Evolutionary conservation across 1,140 invertebrate genomes (phyloP).

Genomic region (Andrena cerasifolii): DNA sequence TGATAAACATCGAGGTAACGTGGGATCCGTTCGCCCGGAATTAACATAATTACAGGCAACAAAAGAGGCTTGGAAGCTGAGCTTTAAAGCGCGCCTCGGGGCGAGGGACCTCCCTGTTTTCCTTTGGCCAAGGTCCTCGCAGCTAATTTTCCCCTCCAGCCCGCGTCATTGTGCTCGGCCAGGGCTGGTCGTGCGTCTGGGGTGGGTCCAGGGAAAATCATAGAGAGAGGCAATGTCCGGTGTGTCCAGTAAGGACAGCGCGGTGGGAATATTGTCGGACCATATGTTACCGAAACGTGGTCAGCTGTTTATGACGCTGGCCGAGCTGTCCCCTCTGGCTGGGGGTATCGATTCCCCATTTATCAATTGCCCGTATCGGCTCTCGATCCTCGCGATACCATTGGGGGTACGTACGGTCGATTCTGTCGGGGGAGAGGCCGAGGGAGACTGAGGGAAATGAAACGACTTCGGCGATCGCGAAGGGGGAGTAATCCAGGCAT

Average conservation of each 20-base stretch:
- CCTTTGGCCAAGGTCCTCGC: slow-evolving; percentile 5
- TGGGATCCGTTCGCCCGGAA: slow-evolving; percentile 6
- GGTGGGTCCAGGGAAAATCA: slow-evolving; percentile 41
- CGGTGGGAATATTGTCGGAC: slow-evolving; percentile 59
- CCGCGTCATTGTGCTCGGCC: slow-evolving; percentile 35
- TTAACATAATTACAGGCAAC: slow-evolving; percentile 36
- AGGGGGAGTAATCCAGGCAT: slow-evolving; percentile 7
- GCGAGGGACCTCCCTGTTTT: slow-evolving; percentile 26
- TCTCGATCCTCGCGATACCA: slow-evolving; percentile 12
- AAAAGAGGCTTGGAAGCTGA: not conserved
- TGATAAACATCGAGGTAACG: slow-evolving; percentile 3
- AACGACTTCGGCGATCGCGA: slow-evolving; percentile 23
- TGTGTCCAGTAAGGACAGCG: slow-evolving; percentile 30
- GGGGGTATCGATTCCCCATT: slow-evolving; percentile 56
- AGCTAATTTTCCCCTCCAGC: slow-evolving; percentile 34
- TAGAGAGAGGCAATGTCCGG: slow-evolving; percentile 38
- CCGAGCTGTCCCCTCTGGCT: slow-evolving; percentile 6
- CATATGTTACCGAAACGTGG: slow-evolving; percentile 66
- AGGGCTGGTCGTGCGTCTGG: slow-evolving; percentile 20
- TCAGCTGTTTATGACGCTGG: slow-evolving; percentile 63
- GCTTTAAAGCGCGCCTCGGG: not conserved
- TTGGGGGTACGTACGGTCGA: slow-evolving; percentile 6
- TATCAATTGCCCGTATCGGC: slow-evolving; percentile 59
- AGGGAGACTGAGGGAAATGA: no score
- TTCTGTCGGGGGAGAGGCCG: not conserved